Evolutionary conservation across 2,113 vertebrate species (phyloP).

Genomic region (Dunckerocampus dactyliophorus): DNA sequence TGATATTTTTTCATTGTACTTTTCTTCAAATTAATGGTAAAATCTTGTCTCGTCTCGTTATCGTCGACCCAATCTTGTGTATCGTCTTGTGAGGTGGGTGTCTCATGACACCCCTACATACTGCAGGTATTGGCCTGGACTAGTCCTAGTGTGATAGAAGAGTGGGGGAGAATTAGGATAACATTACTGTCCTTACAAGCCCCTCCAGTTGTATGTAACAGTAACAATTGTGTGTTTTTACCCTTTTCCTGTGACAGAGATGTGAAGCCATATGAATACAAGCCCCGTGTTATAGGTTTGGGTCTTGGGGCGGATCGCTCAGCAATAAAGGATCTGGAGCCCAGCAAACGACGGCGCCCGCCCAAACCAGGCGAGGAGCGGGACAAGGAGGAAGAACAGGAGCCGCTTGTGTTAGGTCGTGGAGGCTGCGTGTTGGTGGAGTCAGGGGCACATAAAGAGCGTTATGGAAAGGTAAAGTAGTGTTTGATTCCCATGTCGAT

Average conservation of each 20-base stretch:
- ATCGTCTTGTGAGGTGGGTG: too few relatives aligned
- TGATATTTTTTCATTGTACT: too few relatives aligned
- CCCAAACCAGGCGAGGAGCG: slow-evolving; percentile 75
- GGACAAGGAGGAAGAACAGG: slow-evolving; percentile 71
- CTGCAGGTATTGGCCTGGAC: too few relatives aligned
- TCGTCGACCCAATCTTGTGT: too few relatives aligned
- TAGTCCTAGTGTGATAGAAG: too few relatives aligned
- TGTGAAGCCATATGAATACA: slow-evolving; percentile 78
- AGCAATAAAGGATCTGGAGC: slow-evolving; percentile 71
- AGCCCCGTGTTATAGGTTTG: slow-evolving; percentile 82
- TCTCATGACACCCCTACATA: too few relatives aligned
- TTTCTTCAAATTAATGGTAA: too few relatives aligned
- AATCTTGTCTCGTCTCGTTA: too few relatives aligned
- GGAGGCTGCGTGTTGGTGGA: slow-evolving; percentile 76
- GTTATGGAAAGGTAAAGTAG: slow-evolving; percentile 80
- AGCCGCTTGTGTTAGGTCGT: slow-evolving; percentile 72
- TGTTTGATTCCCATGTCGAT: neutral
- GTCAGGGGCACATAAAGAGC: slow-evolving; percentile 79
- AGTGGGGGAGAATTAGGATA: too few relatives aligned
- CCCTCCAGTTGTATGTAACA: neutral
- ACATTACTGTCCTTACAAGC: too few relatives aligned
- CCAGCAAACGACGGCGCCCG: slow-evolving; percentile 44
- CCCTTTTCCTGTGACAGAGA: slow-evolving; percentile 63
- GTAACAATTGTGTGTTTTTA: neutral
- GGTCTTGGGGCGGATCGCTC: slow-evolving; percentile 84